Percentiles rank a stretch among this genome's conserved stretches.
Evolutionary conservation across 2,113 vertebrate genomes (phyloP).

Genomic region (Protobothrops flavoviridis): DNA sequence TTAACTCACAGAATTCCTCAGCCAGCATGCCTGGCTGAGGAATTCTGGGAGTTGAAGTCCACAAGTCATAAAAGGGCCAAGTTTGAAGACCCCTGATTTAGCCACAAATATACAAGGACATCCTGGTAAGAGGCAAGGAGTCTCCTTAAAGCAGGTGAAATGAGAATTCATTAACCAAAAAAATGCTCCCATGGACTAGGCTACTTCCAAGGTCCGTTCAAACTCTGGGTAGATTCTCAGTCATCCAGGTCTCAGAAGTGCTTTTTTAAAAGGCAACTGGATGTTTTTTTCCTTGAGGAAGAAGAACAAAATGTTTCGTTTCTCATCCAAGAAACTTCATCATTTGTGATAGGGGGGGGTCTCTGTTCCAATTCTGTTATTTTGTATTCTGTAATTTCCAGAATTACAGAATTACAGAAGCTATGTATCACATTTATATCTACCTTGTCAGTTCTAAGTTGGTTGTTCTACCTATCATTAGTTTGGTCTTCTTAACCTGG

Average conservation of each 20-base stretch:
- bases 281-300: too few species aligned
- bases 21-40: too few species aligned
- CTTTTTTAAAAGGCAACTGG: too few species aligned
- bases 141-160: background rate
- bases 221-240: too few species aligned
- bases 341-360: too few species aligned
- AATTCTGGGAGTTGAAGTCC: too few species aligned
- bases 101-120: background rate
- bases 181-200: background rate
- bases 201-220: background rate
- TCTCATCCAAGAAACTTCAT: too few species aligned
- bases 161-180: background rate
- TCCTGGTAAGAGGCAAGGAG: background rate
- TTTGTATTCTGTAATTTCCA: background rate
- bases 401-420: background rate
- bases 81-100: too few species aligned
- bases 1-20: too few species aligned
- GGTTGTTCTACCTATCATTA: background rate
- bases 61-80: too few species aligned
- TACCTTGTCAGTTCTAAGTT: background rate
- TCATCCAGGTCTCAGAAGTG: too few species aligned
- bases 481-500: background rate
- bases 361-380: background rate
- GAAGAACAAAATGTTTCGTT: too few species aligned
- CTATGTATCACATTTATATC: background rate